Percentiles rank a stretch among this genome's conserved stretches.
Conservation (phyloP, 2,888 invertebrate genomes). For the Lasioglossum figueresi region DNA sequence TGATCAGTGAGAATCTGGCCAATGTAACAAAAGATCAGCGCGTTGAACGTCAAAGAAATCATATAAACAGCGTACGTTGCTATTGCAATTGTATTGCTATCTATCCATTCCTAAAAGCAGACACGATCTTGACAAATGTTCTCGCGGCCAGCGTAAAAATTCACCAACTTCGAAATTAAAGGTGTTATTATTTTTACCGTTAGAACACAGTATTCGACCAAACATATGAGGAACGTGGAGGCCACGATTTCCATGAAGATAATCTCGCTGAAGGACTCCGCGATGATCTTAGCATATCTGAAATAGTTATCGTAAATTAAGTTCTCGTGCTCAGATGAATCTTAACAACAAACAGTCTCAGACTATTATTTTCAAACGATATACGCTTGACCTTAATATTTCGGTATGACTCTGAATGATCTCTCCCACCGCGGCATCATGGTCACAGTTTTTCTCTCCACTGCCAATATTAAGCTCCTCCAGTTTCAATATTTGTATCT, state of each 20-base stretch:
- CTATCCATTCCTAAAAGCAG: not conserved
- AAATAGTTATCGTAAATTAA: not conserved
- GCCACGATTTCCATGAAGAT: not conserved
- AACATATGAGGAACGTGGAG: not conserved
- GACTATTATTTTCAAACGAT: not conserved
- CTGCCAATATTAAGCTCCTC: not conserved
- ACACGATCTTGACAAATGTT: not conserved
- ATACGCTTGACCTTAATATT: not conserved
- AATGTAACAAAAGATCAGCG: not conserved
- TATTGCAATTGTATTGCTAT: not conserved
- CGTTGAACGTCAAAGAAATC: not conserved
- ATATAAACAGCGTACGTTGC: not conserved
- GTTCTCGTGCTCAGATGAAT: not conserved
- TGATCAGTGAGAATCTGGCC: not conserved
- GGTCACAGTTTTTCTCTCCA: not conserved
- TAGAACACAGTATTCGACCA: not conserved
- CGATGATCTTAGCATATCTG: not conserved
- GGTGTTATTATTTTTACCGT: not conserved
- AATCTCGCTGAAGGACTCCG: not conserved
- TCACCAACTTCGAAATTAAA: too few species aligned
- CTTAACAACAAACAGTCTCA: not conserved
- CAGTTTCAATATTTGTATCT: not conserved
- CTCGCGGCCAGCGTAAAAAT: too few species aligned
- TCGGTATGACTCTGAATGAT: not conserved
- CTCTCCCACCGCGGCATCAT: not conserved